Conservation (phyloP, 92 coral and sea anemone genomes). For the Actinostola sp. region DNA sequence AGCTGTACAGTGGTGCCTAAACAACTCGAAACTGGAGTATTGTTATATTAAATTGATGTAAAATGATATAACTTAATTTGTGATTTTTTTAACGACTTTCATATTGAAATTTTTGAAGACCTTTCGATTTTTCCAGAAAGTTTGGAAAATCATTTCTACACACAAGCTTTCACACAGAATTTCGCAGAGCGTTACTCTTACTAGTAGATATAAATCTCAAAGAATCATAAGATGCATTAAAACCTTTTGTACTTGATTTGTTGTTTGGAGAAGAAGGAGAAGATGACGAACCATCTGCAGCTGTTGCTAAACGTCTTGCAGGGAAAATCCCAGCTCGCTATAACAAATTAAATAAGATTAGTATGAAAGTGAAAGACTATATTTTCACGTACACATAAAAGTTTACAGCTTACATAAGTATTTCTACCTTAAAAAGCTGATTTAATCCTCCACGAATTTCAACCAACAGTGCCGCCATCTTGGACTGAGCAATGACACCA, state of each 20-base stretch:
- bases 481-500: constrained; percentile 9
- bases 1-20: too few species aligned
- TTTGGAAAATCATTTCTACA: too few species aligned
- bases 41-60: too few species aligned
- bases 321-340: constrained; percentile 9
- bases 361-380: neutral
- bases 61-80: too few species aligned
- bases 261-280: neutral
- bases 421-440: constrained; percentile 23
- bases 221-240: too few species aligned
- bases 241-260: constrained; percentile 6
- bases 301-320: neutral
- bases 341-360: neutral
- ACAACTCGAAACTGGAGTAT: too few species aligned
- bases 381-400: neutral
- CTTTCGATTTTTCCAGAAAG: too few species aligned
- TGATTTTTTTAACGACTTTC: too few species aligned
- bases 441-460: constrained; percentile 31
- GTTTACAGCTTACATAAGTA: neutral
- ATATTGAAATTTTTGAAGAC: too few species aligned
- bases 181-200: too few species aligned
- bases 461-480: constrained; percentile 69
- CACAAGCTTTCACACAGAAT: too few species aligned
- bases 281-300: constrained; percentile 7
- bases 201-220: too few species aligned